A percentile compares a stretch with the other conserved stretches of the same genome.
phyloP scores from a whole-genome alignment of 2,888 invertebrate genomes.

The Strigamia maritima region DNA sequence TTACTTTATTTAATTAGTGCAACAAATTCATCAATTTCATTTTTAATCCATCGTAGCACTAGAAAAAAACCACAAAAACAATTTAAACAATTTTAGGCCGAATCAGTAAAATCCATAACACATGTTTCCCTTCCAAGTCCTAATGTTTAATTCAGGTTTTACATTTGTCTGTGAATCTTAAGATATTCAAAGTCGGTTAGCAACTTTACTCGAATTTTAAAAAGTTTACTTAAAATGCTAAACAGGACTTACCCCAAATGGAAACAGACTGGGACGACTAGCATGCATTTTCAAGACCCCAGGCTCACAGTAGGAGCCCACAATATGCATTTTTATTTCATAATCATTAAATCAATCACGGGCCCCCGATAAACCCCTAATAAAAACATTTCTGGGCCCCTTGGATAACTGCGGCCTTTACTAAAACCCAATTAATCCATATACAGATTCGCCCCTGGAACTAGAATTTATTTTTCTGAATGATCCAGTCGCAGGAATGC shows the following conservation, averaged over 20 bases:
- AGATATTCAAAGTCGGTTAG: neutral
- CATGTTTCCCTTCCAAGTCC: neutral
- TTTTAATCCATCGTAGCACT: neutral
- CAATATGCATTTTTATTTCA: too few relatives aligned
- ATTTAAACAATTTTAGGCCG: neutral
- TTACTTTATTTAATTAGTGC: neutral
- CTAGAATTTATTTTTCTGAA: too few relatives aligned
- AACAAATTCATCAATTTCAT: neutral
- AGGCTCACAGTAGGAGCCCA: too few relatives aligned
- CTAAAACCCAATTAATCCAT: too few relatives aligned
- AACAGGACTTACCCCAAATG: neutral
- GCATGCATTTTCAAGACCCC: too few relatives aligned
- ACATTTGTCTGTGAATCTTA: neutral
- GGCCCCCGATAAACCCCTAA: too few relatives aligned
- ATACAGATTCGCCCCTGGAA: too few relatives aligned
- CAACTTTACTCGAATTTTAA: neutral
- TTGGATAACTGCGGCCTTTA: too few relatives aligned
- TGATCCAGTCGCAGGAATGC: too few relatives aligned
- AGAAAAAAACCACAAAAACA: neutral
- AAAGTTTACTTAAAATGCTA: neutral
- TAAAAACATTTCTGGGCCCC: too few relatives aligned
- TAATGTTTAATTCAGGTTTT: neutral
- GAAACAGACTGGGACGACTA: too few relatives aligned
- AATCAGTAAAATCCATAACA: neutral
- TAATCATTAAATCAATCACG: too few relatives aligned